Base-by-base conservation (phyloP, 1,140 invertebrate species). In the Brachionus koreanus region DNA sequence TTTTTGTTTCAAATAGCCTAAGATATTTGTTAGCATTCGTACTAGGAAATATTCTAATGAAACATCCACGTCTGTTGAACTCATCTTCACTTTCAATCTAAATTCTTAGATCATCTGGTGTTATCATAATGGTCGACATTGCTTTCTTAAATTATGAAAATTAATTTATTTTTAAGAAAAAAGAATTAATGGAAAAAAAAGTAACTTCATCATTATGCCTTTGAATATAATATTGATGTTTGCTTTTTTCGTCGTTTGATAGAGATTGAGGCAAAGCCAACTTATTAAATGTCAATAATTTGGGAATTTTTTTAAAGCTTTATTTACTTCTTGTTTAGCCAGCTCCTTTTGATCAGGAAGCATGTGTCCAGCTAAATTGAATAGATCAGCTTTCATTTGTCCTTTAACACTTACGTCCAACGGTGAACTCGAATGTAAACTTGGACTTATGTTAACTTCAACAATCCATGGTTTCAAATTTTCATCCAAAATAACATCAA, bases 391-490 rank as follows among this genome's bases (percentile, higher is more conserved):
- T 23, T 89, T 87, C 87, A 89, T 87, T 57, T 85, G 85, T 33
- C 86, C 87, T 83, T 89, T 89, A 43, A 89, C 85, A 83, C 86
- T 87, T 13, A 88, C 84, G 81, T 89, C 88, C 7, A 89, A 83
- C 75, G 86, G 85, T 39, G 88, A 88, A 84, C 87, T 88, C 57
- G 88, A 89, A 85, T 89, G 87, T 29, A 89, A 83, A 85, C 88
- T 88, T 2, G 88, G 88, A 72, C 88, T 88, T 25, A 89, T 88
- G 85, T 89, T 89, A 33, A 89, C 88, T 85, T 98, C 96, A 63
- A 97, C 87, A n/a, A 98, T 88, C 95, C 95, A 98, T 0, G 96
- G 95, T 87, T 96, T 96, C 75, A 96, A 88, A 83, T 92, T 92
- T 83, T 94, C 92, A 88, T 98, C 96, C 61, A 98, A 92, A 10